Conservation (phyloP, 2,113 vertebrate genomes). For the Recurvirostra avosetta region DNA sequence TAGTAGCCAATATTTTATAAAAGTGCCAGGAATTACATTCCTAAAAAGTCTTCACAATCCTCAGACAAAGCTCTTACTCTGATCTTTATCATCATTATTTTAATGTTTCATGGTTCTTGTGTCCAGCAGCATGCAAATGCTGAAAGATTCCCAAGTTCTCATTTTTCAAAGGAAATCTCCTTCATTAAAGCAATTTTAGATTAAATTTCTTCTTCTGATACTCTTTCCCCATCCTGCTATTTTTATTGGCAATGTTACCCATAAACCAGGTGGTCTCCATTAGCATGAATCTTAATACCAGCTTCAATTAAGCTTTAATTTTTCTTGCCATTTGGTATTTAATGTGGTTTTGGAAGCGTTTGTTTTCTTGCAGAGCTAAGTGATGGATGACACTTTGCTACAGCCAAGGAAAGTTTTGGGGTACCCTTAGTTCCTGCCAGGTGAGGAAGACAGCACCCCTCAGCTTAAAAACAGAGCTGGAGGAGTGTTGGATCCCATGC, state of each 20-base stretch:
- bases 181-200: not conserved
- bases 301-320: not conserved
- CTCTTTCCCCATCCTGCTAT: not conserved
- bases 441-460: not conserved
- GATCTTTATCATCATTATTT: not conserved
- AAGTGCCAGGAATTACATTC: not conserved
- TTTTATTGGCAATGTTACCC: not conserved
- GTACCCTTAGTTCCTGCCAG: not conserved
- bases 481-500: not conserved
- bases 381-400: not conserved
- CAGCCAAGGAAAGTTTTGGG: not conserved
- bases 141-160: not conserved
- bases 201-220: not conserved
- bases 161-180: not conserved
- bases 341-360: not conserved
- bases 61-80: not conserved
- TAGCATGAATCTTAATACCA: not conserved
- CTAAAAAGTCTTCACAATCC: not conserved
- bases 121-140: not conserved
- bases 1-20: not conserved
- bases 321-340: not conserved
- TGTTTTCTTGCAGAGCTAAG: not conserved
- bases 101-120: not conserved
- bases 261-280: conserved; percentile 1
- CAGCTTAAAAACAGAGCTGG: rapidly evolving